Conservation (phyloP, 2,797 vertebrate genomes). For the Poeciliopsis gracilis region DNA sequence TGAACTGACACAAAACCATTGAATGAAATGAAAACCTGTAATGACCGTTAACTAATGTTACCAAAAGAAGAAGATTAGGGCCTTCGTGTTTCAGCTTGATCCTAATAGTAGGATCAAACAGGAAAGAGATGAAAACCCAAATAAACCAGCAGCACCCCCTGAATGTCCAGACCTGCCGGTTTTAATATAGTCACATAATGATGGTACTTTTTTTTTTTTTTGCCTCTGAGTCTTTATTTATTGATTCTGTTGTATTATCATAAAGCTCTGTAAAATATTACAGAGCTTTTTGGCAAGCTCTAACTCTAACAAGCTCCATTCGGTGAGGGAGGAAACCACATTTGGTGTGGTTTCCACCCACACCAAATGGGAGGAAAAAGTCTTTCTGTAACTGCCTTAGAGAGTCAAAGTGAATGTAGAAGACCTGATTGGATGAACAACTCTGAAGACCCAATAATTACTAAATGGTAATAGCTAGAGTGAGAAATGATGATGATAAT, state of each 20-base stretch:
- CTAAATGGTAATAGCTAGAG: conserved; percentile 20
- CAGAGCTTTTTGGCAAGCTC: conserved; percentile 7
- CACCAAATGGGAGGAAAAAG: conserved; percentile 85
- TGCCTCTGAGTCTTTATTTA: conserved; percentile 13
- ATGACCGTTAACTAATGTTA: conserved; percentile 39
- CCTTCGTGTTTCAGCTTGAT: background rate
- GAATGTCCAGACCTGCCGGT: conserved; percentile 21
- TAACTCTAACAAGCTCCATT: no score
- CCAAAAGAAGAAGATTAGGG: conserved; percentile 26
- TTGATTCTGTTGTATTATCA: conserved; percentile 27
- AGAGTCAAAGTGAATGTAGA: conserved; percentile 90
- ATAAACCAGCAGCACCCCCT: conserved; percentile 18
- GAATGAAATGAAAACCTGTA: conserved; percentile 32
- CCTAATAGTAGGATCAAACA: background rate
- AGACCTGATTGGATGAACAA: conserved; percentile 70
- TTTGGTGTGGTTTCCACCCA: no score
- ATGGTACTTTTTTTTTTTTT: conserved; percentile 31
- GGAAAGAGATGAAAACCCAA: conserved; percentile 24
- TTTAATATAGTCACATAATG: conserved; percentile 22
- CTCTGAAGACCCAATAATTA: conserved; percentile 14
- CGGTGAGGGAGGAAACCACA: no score
- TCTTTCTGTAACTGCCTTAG: conserved; percentile 76
- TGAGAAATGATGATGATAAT: conserved; percentile 26
- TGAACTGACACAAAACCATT: conserved; percentile 53
- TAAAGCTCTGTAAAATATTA: background rate